These are phyloP conservation scores for Heteractis magnifica DNA, from an alignment of 92 coral and sea anemone genomes.

Conservation along the genomic window DNA sequence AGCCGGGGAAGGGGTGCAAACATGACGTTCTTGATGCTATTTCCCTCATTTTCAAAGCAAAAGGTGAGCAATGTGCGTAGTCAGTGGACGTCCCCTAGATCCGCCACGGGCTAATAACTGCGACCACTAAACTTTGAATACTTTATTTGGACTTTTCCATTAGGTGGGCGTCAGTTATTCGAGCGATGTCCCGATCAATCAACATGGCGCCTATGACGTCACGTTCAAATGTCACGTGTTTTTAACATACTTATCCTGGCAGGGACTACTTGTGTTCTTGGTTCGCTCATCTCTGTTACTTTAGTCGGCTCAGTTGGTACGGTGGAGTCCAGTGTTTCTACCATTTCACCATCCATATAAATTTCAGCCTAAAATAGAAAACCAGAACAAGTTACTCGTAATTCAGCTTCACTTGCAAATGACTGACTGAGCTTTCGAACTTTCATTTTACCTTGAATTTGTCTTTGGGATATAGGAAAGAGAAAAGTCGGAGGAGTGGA, in stretches of 20 bases:
- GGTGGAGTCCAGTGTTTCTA: constrained; percentile 63
- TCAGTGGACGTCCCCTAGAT: background rate
- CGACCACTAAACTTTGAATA: background rate
- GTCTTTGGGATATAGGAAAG: constrained; percentile 89
- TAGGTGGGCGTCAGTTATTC: too few species aligned
- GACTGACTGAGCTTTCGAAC: background rate
- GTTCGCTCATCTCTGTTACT: constrained; percentile 34
- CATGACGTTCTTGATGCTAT: too few species aligned
- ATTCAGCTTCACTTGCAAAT: background rate
- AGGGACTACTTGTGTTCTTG: constrained; percentile 45
- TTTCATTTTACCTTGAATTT: constrained; percentile 62
- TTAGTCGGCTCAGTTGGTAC: constrained; percentile 22
- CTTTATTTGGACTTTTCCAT: too few species aligned
- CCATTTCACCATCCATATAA: constrained; percentile 71
- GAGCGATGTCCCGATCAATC: background rate
- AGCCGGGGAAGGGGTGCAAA: too few species aligned
- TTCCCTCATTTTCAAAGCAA: too few species aligned
- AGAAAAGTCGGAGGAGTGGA: constrained; percentile 85
- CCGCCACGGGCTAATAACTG: background rate
- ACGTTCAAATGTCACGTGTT: background rate
- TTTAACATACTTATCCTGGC: constrained; percentile 64
- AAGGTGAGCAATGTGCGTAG: too few species aligned
- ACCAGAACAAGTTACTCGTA: too few species aligned
- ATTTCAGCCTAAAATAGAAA: constrained; percentile 54
- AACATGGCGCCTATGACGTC: background rate